phyloP scores from a whole-genome alignment of 2,113 vertebrate species.

The Micronycteris hirsuta region DNA sequence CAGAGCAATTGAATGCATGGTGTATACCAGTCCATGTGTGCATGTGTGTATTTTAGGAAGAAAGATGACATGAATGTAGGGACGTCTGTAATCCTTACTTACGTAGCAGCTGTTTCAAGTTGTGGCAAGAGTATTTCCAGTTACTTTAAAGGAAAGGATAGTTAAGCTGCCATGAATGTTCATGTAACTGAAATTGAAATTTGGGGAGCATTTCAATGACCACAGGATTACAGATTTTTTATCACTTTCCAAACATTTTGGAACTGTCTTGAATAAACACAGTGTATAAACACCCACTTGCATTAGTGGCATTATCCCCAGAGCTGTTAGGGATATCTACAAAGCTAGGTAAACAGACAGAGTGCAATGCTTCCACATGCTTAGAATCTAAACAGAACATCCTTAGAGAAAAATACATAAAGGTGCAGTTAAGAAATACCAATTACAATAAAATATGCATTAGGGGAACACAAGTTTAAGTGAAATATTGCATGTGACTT shows the following conservation, averaged over 20 bases:
- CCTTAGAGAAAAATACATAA: background rate
- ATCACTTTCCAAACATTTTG: constrained; percentile 42
- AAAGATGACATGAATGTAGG: background rate
- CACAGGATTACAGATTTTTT: background rate
- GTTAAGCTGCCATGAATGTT: background rate
- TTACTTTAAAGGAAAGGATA: background rate
- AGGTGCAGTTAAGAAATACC: background rate
- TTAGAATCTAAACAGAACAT: background rate
- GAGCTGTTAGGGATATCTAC: background rate
- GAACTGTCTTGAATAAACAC: constrained; percentile 42
- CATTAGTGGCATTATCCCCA: constrained; percentile 20
- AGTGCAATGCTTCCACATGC: background rate
- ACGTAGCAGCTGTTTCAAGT: background rate
- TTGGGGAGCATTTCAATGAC: constrained; percentile 1
- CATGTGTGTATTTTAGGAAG: background rate
- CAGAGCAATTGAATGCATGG: background rate
- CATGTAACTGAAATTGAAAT: background rate
- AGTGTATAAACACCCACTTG: constrained; percentile 22
- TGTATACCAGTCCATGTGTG: accelerated
- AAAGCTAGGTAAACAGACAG: constrained; percentile 40
- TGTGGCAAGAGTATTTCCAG: background rate
- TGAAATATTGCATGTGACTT: background rate
- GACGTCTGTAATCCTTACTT: background rate
- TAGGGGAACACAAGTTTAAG: background rate
- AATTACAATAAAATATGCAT: background rate